phyloP scores from a whole-genome alignment of 2,888 invertebrate species.

The Ectemnius continuus region DNA sequence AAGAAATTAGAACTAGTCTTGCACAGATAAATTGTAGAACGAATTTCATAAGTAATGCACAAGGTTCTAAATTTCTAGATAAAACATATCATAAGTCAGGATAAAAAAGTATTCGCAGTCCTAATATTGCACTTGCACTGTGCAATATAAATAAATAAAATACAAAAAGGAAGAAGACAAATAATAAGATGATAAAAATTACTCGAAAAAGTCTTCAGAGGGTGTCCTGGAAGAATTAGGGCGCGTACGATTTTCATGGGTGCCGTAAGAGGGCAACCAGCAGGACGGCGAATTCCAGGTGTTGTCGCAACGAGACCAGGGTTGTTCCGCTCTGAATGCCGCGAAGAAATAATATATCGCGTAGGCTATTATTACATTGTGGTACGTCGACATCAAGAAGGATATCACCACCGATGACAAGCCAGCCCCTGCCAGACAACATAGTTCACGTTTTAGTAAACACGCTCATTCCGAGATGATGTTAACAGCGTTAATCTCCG shows the following conservation, averaged over 20 bases:
- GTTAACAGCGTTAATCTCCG: too few species aligned
- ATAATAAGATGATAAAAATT: conserved; percentile 69
- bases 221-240: conserved; percentile 89
- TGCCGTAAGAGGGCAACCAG: conserved; percentile 84
- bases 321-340: conserved; percentile 91
- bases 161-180: neutral
- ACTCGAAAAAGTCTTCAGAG: conserved; percentile 96
- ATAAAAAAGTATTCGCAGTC: too few species aligned
- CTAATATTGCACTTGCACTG: too few species aligned
- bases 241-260: conserved; percentile 81
- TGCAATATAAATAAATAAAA: neutral
- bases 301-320: conserved; percentile 93
- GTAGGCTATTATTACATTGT: conserved; percentile 97
- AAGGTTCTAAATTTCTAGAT: too few species aligned
- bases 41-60: too few species aligned
- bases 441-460: too few species aligned
- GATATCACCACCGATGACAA: conserved; percentile 96
- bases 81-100: too few species aligned
- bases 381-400: conserved; percentile 96
- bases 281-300: conserved; percentile 90
- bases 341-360: conserved; percentile 95
- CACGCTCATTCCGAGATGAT: too few species aligned
- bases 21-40: too few species aligned
- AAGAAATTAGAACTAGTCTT: too few species aligned
- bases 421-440: conserved; percentile 86